phyloP scores from a whole-genome alignment of 2,797 vertebrate species.

The Nasua narica region DNA sequence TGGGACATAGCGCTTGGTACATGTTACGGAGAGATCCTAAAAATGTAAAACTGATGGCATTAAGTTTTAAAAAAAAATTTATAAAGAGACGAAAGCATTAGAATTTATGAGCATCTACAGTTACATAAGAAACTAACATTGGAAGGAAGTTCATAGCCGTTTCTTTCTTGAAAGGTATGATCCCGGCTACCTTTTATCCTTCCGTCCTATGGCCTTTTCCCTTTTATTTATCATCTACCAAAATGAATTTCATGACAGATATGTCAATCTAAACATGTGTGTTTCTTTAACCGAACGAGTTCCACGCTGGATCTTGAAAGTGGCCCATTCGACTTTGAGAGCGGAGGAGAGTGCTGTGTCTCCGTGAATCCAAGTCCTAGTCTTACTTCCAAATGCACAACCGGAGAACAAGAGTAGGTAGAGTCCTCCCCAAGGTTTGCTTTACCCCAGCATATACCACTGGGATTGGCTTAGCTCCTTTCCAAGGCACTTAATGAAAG shows the following conservation, averaged over 20 bases:
- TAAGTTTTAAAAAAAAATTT: neutral
- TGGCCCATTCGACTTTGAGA: too few species aligned
- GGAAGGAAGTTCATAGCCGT: neutral
- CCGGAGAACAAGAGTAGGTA: neutral
- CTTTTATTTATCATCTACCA: neutral
- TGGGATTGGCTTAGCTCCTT: neutral
- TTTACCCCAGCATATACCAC: neutral
- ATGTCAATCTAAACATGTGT: neutral
- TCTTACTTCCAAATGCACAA: rapidly evolving
- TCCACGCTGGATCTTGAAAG: rapidly evolving
- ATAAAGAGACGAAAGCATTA: neutral
- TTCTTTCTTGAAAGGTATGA: neutral
- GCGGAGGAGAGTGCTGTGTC: rapidly evolving
- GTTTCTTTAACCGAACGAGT: neutral
- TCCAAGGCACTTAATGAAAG: neutral
- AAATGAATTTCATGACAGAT: neutral
- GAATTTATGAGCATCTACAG: neutral
- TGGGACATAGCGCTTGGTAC: too few species aligned
- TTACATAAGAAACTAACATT: neutral
- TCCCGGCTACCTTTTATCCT: neutral
- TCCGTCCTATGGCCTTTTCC: neutral
- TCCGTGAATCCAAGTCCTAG: rapidly evolving
- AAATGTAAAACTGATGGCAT: neutral
- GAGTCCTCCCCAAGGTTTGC: neutral
- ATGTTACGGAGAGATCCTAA: neutral